These are phyloP conservation scores for Myotis myotis DNA, from an alignment of 2,797 vertebrate genomes.

Conservation along the genomic window DNA sequence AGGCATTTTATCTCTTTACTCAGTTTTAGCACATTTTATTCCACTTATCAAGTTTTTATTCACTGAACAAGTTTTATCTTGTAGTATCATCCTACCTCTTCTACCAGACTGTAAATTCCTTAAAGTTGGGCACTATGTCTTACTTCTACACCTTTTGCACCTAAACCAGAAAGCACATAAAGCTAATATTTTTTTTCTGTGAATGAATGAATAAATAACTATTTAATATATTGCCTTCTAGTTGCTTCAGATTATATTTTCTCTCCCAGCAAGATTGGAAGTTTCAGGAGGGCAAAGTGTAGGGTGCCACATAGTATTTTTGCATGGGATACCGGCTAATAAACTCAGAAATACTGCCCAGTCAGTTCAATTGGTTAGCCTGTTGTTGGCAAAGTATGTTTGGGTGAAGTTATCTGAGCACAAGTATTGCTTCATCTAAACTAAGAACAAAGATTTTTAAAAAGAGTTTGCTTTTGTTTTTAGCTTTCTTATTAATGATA, in stretches of 20 bases:
- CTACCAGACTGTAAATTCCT: not conserved
- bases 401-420: not conserved
- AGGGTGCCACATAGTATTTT: not conserved
- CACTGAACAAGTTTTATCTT: not conserved
- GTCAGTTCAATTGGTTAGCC: not conserved
- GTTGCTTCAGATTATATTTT: not conserved
- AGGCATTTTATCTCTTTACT: constrained; percentile 37
- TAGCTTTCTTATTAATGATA: not conserved
- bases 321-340: not conserved
- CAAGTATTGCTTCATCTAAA: not conserved
- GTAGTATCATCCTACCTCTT: not conserved
- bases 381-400: not conserved
- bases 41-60: constrained; percentile 18
- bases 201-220: not conserved
- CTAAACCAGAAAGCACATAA: not conserved
- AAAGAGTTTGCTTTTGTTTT: not conserved
- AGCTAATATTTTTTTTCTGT: not conserved
- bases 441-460: not conserved
- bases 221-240: not conserved
- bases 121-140: not conserved
- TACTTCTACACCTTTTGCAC: not conserved
- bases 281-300: not conserved
- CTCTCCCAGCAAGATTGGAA: not conserved
- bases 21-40: constrained; percentile 24
- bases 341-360: not conserved